A percentile compares a stretch with the other conserved stretches of the same genome.
Evolutionary conservation across 2,113 vertebrate genomes (phyloP).

Genomic region (Eurystomus gularis): DNA sequence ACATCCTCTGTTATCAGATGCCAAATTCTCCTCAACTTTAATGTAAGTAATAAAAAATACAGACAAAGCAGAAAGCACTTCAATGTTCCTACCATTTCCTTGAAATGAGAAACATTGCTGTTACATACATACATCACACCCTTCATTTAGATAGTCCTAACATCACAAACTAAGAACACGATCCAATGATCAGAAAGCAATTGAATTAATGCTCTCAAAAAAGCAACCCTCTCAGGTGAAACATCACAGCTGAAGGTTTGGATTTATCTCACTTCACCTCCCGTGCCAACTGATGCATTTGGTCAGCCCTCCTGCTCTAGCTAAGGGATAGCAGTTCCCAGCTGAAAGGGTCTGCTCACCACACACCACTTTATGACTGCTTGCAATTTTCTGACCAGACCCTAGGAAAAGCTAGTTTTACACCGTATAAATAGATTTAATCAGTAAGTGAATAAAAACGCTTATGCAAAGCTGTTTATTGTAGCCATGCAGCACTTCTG

Average conservation of each 20-base stretch:
- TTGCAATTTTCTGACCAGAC: background rate
- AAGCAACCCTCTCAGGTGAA: background rate
- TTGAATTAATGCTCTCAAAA: background rate
- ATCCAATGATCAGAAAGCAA: background rate
- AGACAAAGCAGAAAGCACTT: background rate
- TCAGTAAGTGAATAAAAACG: background rate
- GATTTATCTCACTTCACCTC: background rate
- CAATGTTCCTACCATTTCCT: background rate
- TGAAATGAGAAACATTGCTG: background rate
- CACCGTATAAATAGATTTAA: background rate
- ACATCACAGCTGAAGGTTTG: background rate
- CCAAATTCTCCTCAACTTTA: background rate
- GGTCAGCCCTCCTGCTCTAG: background rate
- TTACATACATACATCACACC: background rate
- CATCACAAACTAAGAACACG: background rate
- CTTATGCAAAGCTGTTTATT: background rate
- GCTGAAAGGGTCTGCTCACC: background rate
- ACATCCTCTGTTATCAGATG: background rate
- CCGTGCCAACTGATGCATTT: rapidly evolving
- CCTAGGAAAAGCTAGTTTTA: background rate
- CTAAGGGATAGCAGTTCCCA: background rate
- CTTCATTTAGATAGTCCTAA: background rate
- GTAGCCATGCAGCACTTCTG: background rate
- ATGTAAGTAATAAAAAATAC: background rate
- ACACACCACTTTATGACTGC: background rate